Percentiles rank a stretch among this genome's conserved stretches.
These are phyloP conservation scores for Epinephelus malabaricus DNA, from an alignment of 2,797 vertebrate species.

Conservation along the genomic window DNA sequence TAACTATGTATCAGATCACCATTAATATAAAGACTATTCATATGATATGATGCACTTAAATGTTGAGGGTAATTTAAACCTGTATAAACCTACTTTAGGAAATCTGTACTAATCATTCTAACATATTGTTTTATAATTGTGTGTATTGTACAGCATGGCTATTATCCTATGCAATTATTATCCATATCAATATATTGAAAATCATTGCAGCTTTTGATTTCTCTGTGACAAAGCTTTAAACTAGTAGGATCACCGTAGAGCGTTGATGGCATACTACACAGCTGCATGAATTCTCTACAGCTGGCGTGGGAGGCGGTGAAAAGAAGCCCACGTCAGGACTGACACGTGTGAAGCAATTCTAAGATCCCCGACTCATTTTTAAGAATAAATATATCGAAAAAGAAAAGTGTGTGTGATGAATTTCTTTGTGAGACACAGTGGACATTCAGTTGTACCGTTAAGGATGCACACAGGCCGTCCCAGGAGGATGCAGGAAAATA, in stretches of 20 bases:
- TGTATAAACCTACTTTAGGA: slow-evolving; percentile 84
- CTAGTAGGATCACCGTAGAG: slow-evolving; percentile 88
- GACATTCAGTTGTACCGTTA: not conserved
- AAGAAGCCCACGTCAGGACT: slow-evolving; percentile 73
- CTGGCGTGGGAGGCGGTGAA: slow-evolving; percentile 87
- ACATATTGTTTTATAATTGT: slow-evolving; percentile 89
- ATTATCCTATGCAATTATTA: slow-evolving; percentile 97
- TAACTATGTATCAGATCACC: slow-evolving; percentile 79
- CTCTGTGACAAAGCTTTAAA: slow-evolving; percentile 89
- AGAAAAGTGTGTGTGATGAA: slow-evolving; percentile 14
- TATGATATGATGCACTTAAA: slow-evolving; percentile 93
- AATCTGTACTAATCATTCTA: slow-evolving; percentile 81
- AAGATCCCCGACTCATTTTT: slow-evolving; percentile 91
- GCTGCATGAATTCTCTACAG: slow-evolving; percentile 92
- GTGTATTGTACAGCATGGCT: slow-evolving; percentile 97
- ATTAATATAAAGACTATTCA: slow-evolving; percentile 83
- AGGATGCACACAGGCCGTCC: not conserved
- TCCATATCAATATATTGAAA: slow-evolving; percentile 82
- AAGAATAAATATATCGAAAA: slow-evolving; percentile 93
- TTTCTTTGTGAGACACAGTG: slow-evolving; percentile 12
- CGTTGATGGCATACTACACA: slow-evolving; percentile 79
- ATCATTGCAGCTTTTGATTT: slow-evolving; percentile 82
- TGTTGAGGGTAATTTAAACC: slow-evolving; percentile 82
- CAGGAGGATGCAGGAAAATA: not conserved
- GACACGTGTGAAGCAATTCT: slow-evolving; percentile 87